Evolutionary conservation across 2,113 vertebrate genomes (phyloP).

Genomic region (Clarias gariepinus): DNA sequence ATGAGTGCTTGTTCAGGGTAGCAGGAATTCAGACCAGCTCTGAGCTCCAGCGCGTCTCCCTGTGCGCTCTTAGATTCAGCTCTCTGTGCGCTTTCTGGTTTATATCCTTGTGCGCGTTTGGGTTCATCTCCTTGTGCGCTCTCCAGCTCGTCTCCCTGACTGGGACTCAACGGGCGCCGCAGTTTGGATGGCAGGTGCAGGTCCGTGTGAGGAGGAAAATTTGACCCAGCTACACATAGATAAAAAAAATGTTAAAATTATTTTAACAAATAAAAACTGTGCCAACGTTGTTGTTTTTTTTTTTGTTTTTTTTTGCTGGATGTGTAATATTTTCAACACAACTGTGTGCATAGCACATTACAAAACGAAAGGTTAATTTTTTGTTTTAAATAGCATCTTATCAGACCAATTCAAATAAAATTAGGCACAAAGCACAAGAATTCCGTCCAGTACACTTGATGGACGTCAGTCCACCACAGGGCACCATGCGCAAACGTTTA

Average conservation of each 20-base stretch:
- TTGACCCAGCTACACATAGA: slow-evolving; percentile 29
- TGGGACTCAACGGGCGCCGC: slow-evolving; percentile 71
- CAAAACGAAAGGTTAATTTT: too few relatives aligned
- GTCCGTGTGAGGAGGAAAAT: slow-evolving; percentile 57
- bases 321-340: too few relatives aligned
- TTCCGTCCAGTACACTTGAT: not conserved
- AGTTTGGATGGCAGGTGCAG: slow-evolving; percentile 79
- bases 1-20: not conserved
- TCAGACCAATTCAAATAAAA: not conserved
- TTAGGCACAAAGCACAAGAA: not conserved
- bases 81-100: not conserved
- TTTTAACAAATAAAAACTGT: not conserved
- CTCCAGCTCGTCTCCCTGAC: not conserved
- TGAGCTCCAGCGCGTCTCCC: slow-evolving; percentile 34
- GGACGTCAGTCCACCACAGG: not conserved
- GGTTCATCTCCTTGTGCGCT: slow-evolving; percentile 36
- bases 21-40: slow-evolving; percentile 12
- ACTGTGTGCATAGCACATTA: too few relatives aligned
- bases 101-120: not conserved
- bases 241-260: not conserved
- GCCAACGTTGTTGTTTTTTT: not conserved
- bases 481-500: not conserved
- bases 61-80: not conserved
- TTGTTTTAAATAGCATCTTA: too few relatives aligned
- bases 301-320: too few relatives aligned